A percentile compares a stretch with the other conserved stretches of the same genome.
Evolutionary conservation across 2,113 vertebrate species (phyloP).

Genomic region (Rafetus swinhoei): DNA sequence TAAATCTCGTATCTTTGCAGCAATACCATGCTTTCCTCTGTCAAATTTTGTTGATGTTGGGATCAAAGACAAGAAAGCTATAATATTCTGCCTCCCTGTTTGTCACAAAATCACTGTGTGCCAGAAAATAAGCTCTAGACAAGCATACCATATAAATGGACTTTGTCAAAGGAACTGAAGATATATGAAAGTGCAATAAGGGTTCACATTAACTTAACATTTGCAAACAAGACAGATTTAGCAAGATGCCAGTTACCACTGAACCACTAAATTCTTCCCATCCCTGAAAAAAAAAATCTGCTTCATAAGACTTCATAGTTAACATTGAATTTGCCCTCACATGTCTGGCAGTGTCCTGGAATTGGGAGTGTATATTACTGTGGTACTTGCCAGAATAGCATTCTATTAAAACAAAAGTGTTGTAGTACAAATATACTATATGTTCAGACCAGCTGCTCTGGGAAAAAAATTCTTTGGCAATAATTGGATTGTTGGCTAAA

Average conservation of each 20-base stretch:
- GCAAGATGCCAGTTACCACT: constrained; percentile 52
- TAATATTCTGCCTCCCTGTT: constrained; percentile 55
- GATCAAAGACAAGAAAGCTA: constrained; percentile 57
- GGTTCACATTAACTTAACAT: constrained; percentile 45
- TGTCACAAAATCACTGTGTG: constrained; percentile 44
- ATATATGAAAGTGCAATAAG: constrained; percentile 19
- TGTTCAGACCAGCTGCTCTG: constrained; percentile 37
- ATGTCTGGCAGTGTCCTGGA: constrained; percentile 23
- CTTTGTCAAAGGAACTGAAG: constrained; percentile 58
- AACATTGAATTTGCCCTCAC: constrained; percentile 25
- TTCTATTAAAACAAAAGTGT: constrained; percentile 59
- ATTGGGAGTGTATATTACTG: constrained; percentile 38
- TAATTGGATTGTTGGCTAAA: constrained; percentile 20
- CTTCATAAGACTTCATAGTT: constrained; percentile 51
- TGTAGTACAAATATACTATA: constrained; percentile 12
- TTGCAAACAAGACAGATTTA: constrained; percentile 54
- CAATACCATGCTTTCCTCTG: background rate
- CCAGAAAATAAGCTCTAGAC: constrained; percentile 45
- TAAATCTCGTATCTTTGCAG: background rate
- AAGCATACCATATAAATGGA: constrained; percentile 15
- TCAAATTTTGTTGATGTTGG: constrained; percentile 14
- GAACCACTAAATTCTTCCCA: constrained; percentile 18
- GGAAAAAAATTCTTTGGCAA: constrained; percentile 44
- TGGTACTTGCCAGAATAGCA: constrained; percentile 49
- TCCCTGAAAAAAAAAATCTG: constrained; percentile 46